Conservation (phyloP, 2,113 vertebrate genomes). For the Macroglossus sobrinus region DNA sequence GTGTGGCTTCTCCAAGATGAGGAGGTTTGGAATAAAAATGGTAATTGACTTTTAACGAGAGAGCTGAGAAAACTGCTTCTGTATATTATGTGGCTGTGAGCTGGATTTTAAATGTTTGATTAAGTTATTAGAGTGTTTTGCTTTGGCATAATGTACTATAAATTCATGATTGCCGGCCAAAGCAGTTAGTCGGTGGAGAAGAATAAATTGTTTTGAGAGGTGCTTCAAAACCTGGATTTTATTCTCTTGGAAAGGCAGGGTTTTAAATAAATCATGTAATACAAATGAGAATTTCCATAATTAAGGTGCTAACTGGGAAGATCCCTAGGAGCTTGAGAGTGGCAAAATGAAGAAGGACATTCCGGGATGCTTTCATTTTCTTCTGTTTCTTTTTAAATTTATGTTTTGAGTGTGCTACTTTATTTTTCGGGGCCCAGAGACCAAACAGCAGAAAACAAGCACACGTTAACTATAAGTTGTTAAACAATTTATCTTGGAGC, state of each 20-base stretch:
- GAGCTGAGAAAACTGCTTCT: constrained; percentile 57
- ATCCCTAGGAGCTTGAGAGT: constrained; percentile 59
- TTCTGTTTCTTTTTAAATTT: neutral
- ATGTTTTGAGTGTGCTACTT: neutral
- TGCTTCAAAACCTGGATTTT: constrained; percentile 77
- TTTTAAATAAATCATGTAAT: constrained; percentile 80
- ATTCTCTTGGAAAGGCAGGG: constrained; percentile 68
- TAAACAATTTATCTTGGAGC: neutral
- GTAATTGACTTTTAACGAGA: constrained; percentile 63
- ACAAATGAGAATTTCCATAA: constrained; percentile 75
- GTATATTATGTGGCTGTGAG: constrained; percentile 59
- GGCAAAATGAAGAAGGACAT: constrained; percentile 29
- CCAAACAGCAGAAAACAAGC: neutral
- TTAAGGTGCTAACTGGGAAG: constrained; percentile 69
- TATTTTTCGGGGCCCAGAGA: neutral
- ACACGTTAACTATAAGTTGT: neutral
- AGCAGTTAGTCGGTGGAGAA: constrained; percentile 63
- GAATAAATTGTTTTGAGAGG: constrained; percentile 74
- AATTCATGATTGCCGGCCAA: constrained; percentile 65
- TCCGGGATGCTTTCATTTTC: neutral
- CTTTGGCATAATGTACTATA: constrained; percentile 68
- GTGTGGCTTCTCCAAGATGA: neutral
- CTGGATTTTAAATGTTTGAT: constrained; percentile 77
- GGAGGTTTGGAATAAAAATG: constrained; percentile 57
- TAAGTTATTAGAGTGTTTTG: constrained; percentile 72